Evolutionary conservation across 2,113 vertebrate genomes (phyloP).

Genomic region (Scophthalmus maximus): DNA sequence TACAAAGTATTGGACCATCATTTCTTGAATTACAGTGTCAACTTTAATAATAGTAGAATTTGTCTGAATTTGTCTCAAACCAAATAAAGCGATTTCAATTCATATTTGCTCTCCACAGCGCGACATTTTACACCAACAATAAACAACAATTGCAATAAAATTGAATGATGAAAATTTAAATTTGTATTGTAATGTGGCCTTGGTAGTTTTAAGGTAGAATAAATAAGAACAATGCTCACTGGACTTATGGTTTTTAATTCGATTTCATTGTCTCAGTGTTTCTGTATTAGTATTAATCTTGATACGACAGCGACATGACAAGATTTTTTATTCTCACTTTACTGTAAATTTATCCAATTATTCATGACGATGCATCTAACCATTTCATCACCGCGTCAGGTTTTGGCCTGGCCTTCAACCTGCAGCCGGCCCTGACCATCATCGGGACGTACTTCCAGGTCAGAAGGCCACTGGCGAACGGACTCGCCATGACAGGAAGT

Average conservation of each 20-base stretch:
- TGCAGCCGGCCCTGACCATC: slow-evolving; percentile 88
- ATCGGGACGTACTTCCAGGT: slow-evolving; percentile 86
- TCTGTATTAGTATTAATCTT: neutral
- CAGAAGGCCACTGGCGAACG: slow-evolving; percentile 85
- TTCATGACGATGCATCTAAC: neutral
- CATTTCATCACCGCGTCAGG: slow-evolving; percentile 70
- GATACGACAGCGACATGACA: neutral
- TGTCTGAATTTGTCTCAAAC: neutral
- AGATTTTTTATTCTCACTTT: neutral
- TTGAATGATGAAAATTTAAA: neutral
- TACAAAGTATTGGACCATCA: too few relatives aligned
- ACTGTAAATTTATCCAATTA: neutral
- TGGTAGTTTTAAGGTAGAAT: neutral
- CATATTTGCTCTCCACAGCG: neutral
- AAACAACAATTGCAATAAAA: neutral
- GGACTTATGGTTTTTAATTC: too few relatives aligned
- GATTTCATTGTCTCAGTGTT: neutral
- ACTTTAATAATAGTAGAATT: neutral
- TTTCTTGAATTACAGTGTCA: neutral
- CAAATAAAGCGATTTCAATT: neutral
- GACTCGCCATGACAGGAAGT: slow-evolving; percentile 86
- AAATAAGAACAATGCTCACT: too few relatives aligned
- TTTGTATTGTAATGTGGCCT: neutral
- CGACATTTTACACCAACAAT: neutral
- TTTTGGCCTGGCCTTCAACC: slow-evolving; percentile 87